These are phyloP conservation scores for Tamandua tetradactyla DNA, from an alignment of 2,797 vertebrate genomes.

Conservation along the genomic window DNA sequence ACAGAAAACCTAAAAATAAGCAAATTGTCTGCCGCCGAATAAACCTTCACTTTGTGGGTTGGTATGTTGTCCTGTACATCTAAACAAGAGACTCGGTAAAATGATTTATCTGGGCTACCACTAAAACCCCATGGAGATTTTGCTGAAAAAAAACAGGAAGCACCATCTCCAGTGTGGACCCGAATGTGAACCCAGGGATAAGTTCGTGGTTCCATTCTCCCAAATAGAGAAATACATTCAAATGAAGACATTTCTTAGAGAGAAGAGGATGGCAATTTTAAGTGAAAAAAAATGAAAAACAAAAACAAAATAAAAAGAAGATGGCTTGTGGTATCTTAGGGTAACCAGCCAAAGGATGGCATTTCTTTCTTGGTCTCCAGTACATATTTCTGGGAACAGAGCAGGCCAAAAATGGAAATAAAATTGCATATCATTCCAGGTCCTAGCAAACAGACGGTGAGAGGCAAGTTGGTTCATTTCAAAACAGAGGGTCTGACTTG, in stretches of 20 bases:
- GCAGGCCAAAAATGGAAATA: constrained; percentile 64
- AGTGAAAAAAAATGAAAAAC: constrained; percentile 13
- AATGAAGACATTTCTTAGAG: constrained; percentile 4
- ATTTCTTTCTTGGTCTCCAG: constrained; percentile 63
- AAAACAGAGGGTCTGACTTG: constrained; percentile 66
- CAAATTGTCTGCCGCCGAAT: not conserved
- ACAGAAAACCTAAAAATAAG: constrained; percentile 43
- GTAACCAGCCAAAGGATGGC: constrained; percentile 62
- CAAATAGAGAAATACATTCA: constrained; percentile 9
- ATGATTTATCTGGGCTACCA: not conserved
- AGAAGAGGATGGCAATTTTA: not conserved
- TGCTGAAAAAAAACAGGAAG: not conserved
- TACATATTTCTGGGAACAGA: constrained; percentile 67
- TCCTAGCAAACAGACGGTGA: constrained; percentile 72
- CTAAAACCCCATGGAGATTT: not conserved
- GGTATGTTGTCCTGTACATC: not conserved
- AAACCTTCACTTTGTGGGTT: not conserved
- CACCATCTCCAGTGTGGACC: not conserved
- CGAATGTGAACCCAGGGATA: not conserved
- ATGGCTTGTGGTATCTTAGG: constrained; percentile 26
- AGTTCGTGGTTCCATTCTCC: not conserved
- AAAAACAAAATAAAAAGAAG: constrained; percentile 45
- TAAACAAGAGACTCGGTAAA: constrained; percentile 30
- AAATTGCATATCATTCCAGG: constrained; percentile 43
- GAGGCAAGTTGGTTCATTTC: constrained; percentile 64